Base-by-base conservation (phyloP, 2,113 vertebrate species). In the Scopus umbretta region DNA sequence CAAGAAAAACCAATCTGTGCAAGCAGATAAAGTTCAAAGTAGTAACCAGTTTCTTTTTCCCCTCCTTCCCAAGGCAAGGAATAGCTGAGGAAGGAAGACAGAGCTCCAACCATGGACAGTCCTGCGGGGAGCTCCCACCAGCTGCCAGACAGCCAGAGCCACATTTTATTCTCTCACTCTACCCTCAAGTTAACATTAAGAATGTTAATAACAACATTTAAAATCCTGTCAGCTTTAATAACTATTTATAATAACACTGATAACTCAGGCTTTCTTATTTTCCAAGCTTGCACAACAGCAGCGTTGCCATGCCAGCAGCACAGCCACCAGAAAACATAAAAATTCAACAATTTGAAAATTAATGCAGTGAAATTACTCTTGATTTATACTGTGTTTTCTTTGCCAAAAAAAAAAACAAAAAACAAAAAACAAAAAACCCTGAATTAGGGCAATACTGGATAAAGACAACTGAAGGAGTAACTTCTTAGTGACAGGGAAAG, bases 201-300 rank as follows among this genome's bases (percentile, higher is more conserved):
- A 94, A 90, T 9, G 53, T 94, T 95, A 96, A 88, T 95, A 93
- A 85, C 47, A 92, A 85, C 66, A 88, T 85, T 88, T 90, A 21
- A 87, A 96, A 82, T 82, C 74, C 85, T 86, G 71, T 38, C 90
- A 92, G 81, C 62, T 82, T 87, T 92, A 95, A 95, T 93, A 94
- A 94, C 87, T 96, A 91, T 92, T 96, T 95, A 86, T 93, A 96
- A 90, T 3, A 95, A 62, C 61, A 74, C 56, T 85, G 93, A 92
- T 96, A 96, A 92, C 66, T 85, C 36, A 21, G 49, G 70, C 90
- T 85, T 79, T 84, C 80, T 68, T 90, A 42, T 93, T 88, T 90
- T 93, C 74, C 84, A 90, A 40, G 38, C 78, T 75, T 94, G 56
- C 80, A 81, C 73, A 92, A 92, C 62, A 80, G 10, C 67, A 79